Evolutionary conservation across 2,113 vertebrate genomes (phyloP).

Genomic region (Anser cygnoides): DNA sequence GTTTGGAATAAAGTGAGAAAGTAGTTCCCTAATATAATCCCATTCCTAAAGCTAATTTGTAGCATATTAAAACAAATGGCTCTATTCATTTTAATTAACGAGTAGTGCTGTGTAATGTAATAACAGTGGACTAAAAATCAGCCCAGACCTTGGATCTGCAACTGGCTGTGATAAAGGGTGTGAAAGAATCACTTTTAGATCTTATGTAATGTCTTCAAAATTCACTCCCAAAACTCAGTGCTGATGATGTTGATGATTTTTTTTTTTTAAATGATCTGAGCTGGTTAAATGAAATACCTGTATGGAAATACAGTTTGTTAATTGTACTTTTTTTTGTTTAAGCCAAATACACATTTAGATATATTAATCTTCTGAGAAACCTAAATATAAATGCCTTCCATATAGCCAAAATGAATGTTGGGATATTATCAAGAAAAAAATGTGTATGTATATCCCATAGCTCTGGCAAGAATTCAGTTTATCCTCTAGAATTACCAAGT

Average conservation of each 20-base stretch:
- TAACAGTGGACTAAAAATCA: background rate
- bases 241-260: background rate
- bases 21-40: background rate
- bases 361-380: background rate
- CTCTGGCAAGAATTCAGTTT: background rate
- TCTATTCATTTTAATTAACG: slow-evolving; percentile 43
- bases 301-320: background rate
- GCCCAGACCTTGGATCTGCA: background rate
- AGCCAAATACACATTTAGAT: background rate
- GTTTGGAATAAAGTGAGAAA: background rate
- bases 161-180: background rate
- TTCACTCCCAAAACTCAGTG: background rate
- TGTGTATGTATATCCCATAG: background rate
- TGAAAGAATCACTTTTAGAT: background rate
- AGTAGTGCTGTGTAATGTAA: background rate
- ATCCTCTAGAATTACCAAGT: background rate
- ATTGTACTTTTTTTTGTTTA: background rate
- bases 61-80: slow-evolving; percentile 18
- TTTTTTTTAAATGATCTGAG: rapidly evolving
- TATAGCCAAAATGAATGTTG: background rate
- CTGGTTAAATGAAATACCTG: background rate
- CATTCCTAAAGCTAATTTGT: slow-evolving; percentile 27
- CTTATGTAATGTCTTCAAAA: background rate
- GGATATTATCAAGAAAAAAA: background rate
- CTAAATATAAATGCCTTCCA: background rate